These are phyloP conservation scores for Telmatochromis brachygnathus DNA, from an alignment of 2,113 vertebrate species.

Conservation along the genomic window DNA sequence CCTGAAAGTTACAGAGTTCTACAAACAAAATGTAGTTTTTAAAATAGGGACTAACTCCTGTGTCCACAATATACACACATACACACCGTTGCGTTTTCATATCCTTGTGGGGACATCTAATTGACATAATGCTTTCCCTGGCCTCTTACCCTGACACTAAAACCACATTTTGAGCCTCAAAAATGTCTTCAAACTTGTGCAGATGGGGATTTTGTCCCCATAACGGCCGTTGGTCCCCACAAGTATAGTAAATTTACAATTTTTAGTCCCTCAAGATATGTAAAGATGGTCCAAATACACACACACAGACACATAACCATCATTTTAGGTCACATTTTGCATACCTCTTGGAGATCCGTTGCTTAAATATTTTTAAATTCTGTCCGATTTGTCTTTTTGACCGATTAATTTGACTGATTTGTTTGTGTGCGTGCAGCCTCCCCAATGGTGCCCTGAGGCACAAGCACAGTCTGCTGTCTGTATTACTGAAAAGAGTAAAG, in stretches of 20 bases:
- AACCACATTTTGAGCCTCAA: not conserved
- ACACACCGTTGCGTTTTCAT: not conserved
- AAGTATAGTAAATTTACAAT: accelerated
- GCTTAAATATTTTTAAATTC: not conserved
- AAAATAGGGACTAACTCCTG: not conserved
- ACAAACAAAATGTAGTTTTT: not conserved
- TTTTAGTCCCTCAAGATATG: not conserved
- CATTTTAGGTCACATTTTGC: not conserved
- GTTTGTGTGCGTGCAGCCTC: not conserved
- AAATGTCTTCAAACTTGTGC: not conserved
- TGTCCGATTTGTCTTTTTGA: not conserved
- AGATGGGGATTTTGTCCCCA: accelerated
- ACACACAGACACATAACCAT: not conserved
- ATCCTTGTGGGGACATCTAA: not conserved
- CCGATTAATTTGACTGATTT: not conserved
- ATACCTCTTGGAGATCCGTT: not conserved
- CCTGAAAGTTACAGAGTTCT: not conserved
- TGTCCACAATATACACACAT: not conserved
- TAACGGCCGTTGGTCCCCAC: accelerated
- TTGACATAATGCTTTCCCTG: accelerated
- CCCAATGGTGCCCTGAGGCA: conserved; percentile 20
- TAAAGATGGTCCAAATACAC: not conserved
- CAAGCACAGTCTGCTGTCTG: conserved; percentile 30
- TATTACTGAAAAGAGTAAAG: conserved; percentile 47
- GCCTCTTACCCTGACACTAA: not conserved